Evolutionary conservation across 1,140 invertebrate genomes (phyloP), one percentile per base, ranked within the genome.

Genomic region (Panagrolaimus sp.): DNA sequence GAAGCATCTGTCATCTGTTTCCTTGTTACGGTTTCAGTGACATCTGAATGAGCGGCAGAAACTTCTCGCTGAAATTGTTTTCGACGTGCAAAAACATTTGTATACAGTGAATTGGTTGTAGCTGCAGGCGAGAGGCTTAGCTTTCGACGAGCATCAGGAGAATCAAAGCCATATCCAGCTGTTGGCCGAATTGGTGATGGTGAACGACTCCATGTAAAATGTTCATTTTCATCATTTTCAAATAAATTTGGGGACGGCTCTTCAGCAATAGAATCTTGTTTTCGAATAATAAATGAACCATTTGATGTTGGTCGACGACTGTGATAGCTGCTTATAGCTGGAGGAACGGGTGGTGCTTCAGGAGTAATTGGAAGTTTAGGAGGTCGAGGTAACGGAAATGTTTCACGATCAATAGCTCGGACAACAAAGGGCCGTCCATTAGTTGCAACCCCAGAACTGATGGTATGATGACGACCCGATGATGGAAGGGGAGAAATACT

Each of bases 1-100:
- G 51, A 20, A 0, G 27, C 51, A 16, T 57, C 51, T 1, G 27
- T 27, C 1, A 27, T 57, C 51, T 25, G 20, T 57, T 57, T 57
- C 4, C 51, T 14, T 13, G 20, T 25, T 20, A 57, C 27, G 1
- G 45, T 31, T 25, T 69, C 67, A 23, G 67, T 69, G n/a, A 69
- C 63, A 44, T 69, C 67, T 16, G 31, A 45, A 25, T 69, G 67
- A 16, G 67, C 67, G 13, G 67, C 57, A 9, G 64, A 68, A 57
- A 57, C 51, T 57, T 57, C 51, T 27, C 51, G 11, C 4, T 25
- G 20, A 57, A 57, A 57, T 13, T 57, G 51, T 16, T 57, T 57
- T 27, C 51, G 11, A 20, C 51, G 51, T 20, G 51, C 51, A 20
- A 57, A 57, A 27, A 57, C 51, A 27, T 57, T 57, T 57, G 51